phyloP scores from a whole-genome alignment of 2,113 vertebrate genomes.

The Prochilodus magdalenae region DNA sequence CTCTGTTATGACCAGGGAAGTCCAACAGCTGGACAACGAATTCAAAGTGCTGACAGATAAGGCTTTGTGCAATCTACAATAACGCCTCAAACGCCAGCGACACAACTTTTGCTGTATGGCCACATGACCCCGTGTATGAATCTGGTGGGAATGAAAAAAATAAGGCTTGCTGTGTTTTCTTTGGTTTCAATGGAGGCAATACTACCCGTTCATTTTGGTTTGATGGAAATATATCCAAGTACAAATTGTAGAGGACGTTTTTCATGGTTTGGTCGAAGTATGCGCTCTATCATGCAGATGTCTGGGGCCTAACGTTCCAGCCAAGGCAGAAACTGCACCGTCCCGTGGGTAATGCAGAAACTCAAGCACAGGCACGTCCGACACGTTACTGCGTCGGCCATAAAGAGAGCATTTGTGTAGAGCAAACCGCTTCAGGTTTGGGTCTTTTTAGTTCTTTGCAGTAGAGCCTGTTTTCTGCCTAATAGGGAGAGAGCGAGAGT shows the following conservation, averaged over 20 bases:
- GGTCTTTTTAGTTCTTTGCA: conserved; percentile 7
- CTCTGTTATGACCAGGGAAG: conserved; percentile 20
- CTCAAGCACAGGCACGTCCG: conserved; percentile 39
- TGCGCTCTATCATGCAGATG: conserved; percentile 11
- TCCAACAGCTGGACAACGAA: conserved; percentile 27
- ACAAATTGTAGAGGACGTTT: conserved; percentile 19
- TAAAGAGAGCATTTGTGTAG: conserved; percentile 36
- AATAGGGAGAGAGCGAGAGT: neutral
- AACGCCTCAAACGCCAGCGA: conserved; percentile 11
- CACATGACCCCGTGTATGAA: neutral
- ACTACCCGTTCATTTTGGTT: conserved; percentile 13
- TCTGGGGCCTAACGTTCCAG: conserved; percentile 10
- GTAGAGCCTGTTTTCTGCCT: conserved; percentile 25
- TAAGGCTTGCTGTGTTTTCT: neutral
- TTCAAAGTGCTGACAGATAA: conserved; percentile 16
- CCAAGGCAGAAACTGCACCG: conserved; percentile 8
- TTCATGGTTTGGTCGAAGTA: neutral
- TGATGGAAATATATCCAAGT: conserved; percentile 14
- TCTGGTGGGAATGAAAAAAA: too few species aligned
- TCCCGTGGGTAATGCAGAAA: conserved; percentile 16
- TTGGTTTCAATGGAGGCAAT: neutral
- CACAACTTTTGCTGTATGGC: neutral
- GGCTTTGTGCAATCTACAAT: conserved; percentile 26
- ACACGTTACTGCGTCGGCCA: conserved; percentile 6
- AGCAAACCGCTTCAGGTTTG: conserved; percentile 14